Percentiles rank a stretch among this genome's conserved stretches.
phyloP scores from a whole-genome alignment of 23 tunicate species.

The Halocynthia roretzi region DNA sequence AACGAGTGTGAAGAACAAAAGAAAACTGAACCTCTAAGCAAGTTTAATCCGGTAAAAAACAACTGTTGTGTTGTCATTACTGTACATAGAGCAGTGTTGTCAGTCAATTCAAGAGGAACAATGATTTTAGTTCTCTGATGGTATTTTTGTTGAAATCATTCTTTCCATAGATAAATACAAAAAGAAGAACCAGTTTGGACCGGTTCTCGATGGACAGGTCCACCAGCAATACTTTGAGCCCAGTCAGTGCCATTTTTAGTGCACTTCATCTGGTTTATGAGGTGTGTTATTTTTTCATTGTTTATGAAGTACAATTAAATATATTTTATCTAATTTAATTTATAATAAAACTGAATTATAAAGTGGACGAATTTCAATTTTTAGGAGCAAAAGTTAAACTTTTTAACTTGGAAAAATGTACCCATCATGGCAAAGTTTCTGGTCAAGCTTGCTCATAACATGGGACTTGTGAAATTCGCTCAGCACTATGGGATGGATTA shows the following conservation, averaged over 20 bases:
- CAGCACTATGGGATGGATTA: slow-evolving; percentile 41
- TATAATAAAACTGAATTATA: too few species aligned
- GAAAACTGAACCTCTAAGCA: neutral
- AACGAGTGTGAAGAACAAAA: neutral
- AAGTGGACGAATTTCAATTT: neutral
- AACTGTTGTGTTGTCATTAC: neutral
- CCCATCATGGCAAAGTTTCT: slow-evolving; percentile 50
- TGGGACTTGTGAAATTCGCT: slow-evolving; percentile 27
- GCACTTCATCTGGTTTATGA: slow-evolving; percentile 85
- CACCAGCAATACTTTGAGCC: neutral
- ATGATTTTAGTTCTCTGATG: neutral
- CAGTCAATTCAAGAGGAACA: neutral
- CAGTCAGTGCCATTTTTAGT: slow-evolving; percentile 40
- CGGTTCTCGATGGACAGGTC: slow-evolving; percentile 8
- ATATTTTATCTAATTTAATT: too few species aligned
- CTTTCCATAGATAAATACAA: neutral
- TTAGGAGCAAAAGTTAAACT: slow-evolving; percentile 81
- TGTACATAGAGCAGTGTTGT: neutral
- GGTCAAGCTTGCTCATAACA: slow-evolving; percentile 56
- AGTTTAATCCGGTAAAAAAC: neutral
- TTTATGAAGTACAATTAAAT: neutral
- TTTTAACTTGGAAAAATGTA: slow-evolving; percentile 44
- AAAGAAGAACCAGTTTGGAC: slow-evolving; percentile 14
- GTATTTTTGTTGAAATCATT: neutral
- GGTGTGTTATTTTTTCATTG: slow-evolving; percentile 21